Base-by-base conservation (phyloP, 1,140 invertebrate species). In the Drosophila erecta region DNA sequence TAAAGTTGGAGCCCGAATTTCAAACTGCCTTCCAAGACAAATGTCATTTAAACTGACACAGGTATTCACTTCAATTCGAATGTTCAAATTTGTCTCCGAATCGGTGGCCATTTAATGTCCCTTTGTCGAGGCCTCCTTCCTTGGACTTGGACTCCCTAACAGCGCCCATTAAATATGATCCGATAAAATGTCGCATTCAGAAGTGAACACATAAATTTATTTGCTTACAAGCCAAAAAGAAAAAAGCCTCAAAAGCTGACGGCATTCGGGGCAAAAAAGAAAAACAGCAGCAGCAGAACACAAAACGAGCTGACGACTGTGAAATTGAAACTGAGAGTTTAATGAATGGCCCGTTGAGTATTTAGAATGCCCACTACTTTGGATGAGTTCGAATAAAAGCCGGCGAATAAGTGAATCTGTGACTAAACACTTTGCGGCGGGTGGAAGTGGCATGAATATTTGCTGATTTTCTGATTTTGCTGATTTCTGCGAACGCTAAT, bases 131-230 rank as follows among this genome's bases (percentile, higher is more conserved):
- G 65, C 50, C 66, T 44, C 66, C 37, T 38, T 37, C 35, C 17
- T 12, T 14, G 27, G 27, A n/a, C 40, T 12, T 14, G 41, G 27
- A n/a, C 40, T n/a, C 17, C 7, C 51, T 22, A 54, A 54, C 17
- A 65, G 66, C 65, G 66, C 65, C 46, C 65, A 72, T 74, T 72
- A 65, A 70, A 74, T 74, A 74, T 75, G 51, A 74, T 56, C 58
- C 51, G 43, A 75, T 65, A 74, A 75, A 64, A 65, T 74, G 50
- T 61, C 70, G 70, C 65, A 44, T 71, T 73, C 47, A 59, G 47
- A 70, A 71, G 47, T 73, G 67, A 73, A 73, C 66, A 72, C 66
- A 72, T 60, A 47, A 72, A 74, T 72, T 74, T 61, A 75, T 75
- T 75, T 75, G 72, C 71, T 75, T 75, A 75, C 71, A 65, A 64